Evolutionary conservation across 2,113 vertebrate species (phyloP).

Genomic region (Spilogale gracilis): DNA sequence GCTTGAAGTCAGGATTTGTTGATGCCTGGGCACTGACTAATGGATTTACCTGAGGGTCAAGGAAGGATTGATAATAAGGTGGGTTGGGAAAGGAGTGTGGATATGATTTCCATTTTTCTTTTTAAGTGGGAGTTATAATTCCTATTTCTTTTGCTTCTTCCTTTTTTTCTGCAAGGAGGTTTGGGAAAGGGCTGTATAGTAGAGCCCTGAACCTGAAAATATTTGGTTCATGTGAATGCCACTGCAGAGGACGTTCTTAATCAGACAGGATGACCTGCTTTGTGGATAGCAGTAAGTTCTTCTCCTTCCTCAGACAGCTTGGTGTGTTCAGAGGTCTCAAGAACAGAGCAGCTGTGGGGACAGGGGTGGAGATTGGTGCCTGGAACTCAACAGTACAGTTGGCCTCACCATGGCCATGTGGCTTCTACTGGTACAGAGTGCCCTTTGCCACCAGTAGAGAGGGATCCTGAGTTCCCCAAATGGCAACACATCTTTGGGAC

Average conservation of each 20-base stretch:
- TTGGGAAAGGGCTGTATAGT: slow-evolving; percentile 23
- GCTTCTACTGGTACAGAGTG: not conserved
- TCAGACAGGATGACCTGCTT: slow-evolving; percentile 36
- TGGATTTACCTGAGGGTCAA: not conserved
- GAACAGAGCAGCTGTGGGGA: not conserved
- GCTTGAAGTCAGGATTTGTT: not conserved
- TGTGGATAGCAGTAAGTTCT: slow-evolving; percentile 42
- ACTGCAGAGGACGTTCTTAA: not conserved
- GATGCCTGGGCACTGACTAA: not conserved
- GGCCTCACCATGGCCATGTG: not conserved
- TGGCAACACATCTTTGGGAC: not conserved
- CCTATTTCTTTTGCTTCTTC: slow-evolving; percentile 55
- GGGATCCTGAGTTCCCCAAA: not conserved
- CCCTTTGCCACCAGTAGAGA: not conserved
- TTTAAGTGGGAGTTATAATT: slow-evolving; percentile 46
- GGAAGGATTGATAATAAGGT: not conserved
- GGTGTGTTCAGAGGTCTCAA: slow-evolving; percentile 28
- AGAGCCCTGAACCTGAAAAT: slow-evolving; percentile 53
- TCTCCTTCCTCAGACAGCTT: slow-evolving; percentile 50
- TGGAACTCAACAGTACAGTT: not conserved
- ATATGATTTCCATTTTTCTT: slow-evolving; percentile 46
- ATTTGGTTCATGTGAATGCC: slow-evolving; percentile 25
- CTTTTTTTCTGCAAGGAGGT: slow-evolving; percentile 59
- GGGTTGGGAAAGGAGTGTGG: not conserved
- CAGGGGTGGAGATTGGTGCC: slow-evolving; percentile 31